Percentiles rank a stretch among this genome's conserved stretches.
phyloP scores from a whole-genome alignment of 2,888 invertebrate genomes.

The Dioctria linearis region DNA sequence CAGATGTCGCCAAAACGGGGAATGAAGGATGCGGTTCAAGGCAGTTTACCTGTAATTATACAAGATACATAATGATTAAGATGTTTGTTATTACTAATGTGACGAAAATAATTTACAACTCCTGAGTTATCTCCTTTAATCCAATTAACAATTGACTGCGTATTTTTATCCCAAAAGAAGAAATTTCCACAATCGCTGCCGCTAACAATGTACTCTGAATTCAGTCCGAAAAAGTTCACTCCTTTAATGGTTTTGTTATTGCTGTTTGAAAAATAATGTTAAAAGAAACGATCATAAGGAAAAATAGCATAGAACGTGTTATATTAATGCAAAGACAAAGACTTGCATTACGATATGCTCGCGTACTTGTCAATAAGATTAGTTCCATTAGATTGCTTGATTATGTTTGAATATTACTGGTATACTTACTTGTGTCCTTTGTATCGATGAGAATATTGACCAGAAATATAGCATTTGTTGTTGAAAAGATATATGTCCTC shows the following conservation, averaged over 20 bases:
- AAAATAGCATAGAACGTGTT: background rate
- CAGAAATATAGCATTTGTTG: constrained; percentile 72
- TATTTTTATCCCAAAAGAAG: constrained; percentile 91
- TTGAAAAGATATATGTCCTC: constrained; percentile 94
- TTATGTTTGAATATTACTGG: background rate
- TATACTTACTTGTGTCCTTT: constrained; percentile 75
- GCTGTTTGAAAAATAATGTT: constrained; percentile 63
- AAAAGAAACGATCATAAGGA: background rate
- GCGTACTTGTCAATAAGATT: no score
- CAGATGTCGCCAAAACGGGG: constrained; percentile 89
- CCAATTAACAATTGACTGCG: constrained; percentile 92
- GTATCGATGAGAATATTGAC: constrained; percentile 74
- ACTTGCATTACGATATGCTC: no score
- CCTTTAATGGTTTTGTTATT: constrained; percentile 88
- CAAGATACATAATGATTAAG: constrained; percentile 61
- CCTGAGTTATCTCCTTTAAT: constrained; percentile 86
- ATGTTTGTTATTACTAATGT: background rate
- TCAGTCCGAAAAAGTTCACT: constrained; percentile 93
- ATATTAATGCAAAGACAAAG: no score
- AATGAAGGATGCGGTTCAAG: constrained; percentile 91
- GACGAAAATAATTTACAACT: constrained; percentile 75
- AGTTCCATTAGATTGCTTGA: no score
- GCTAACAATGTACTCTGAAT: constrained; percentile 91
- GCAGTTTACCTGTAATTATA: constrained; percentile 76
- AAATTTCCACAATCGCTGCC: constrained; percentile 94